Percentiles rank a stretch among this genome's conserved stretches.
These are phyloP conservation scores for Machaerirhynchus nigripectus DNA, from an alignment of 2,113 vertebrate species.

Conservation along the genomic window DNA sequence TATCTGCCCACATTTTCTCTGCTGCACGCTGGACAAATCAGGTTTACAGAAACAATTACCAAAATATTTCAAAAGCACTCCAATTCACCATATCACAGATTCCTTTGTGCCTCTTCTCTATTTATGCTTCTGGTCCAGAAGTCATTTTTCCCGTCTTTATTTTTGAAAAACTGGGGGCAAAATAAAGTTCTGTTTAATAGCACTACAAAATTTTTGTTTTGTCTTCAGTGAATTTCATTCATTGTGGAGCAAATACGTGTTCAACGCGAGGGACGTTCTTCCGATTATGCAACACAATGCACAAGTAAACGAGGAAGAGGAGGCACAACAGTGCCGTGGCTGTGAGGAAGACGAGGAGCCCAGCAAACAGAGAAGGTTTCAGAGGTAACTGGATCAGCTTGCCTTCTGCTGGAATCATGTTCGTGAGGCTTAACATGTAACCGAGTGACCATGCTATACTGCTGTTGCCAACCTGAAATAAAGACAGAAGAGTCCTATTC, in stretches of 20 bases:
- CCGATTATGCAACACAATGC: background rate
- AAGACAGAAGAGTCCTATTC: background rate
- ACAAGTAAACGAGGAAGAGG: conserved; percentile 73
- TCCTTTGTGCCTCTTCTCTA: background rate
- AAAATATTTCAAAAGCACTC: background rate
- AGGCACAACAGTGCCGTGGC: conserved; percentile 75
- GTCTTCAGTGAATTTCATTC: background rate
- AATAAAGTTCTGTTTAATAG: background rate
- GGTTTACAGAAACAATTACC: background rate
- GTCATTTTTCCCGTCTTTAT: background rate
- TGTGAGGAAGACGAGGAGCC: conserved; percentile 83
- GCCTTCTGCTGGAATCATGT: conserved; percentile 91
- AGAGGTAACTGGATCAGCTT: conserved; percentile 78
- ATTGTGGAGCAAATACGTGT: conserved; percentile 55
- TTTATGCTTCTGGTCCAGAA: background rate
- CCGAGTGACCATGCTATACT: conserved; percentile 92
- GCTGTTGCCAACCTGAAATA: conserved; percentile 82
- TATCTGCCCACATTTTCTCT: background rate
- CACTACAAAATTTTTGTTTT: background rate
- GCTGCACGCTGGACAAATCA: background rate
- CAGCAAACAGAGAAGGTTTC: conserved; percentile 76
- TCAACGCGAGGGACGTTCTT: background rate
- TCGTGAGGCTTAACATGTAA: conserved; percentile 92
- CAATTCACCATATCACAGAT: background rate
- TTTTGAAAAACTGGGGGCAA: background rate